phyloP scores from a whole-genome alignment of 2,113 vertebrate species.

The Syngnathus floridae region DNA sequence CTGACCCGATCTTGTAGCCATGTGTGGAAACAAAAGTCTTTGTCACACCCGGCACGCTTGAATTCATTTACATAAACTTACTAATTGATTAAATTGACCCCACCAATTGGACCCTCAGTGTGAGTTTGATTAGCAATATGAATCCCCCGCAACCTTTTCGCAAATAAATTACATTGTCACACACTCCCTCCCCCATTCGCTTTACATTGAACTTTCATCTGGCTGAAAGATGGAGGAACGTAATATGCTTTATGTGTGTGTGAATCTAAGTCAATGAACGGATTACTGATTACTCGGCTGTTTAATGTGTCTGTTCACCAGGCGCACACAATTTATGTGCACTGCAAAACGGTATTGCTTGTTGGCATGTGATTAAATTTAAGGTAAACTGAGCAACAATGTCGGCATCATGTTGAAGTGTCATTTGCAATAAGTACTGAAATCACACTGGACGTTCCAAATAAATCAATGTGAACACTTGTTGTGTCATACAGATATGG shows the following conservation, averaged over 20 bases:
- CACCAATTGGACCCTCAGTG: background rate
- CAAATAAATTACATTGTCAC: background rate
- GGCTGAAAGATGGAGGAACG: constrained; percentile 20
- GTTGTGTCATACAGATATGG: background rate
- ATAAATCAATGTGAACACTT: background rate
- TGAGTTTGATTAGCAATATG: constrained; percentile 3
- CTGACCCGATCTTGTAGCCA: background rate
- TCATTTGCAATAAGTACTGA: background rate
- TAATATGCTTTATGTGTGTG: constrained; percentile 8
- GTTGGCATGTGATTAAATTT: background rate
- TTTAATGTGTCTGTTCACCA: constrained; percentile 15
- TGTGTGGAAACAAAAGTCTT: constrained; percentile 9
- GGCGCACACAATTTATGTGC: background rate
- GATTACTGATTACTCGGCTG: constrained; percentile 31
- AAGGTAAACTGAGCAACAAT: background rate
- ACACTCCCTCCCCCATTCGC: background rate
- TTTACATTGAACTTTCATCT: constrained; percentile 25
- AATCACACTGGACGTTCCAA: background rate
- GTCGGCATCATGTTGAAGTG: background rate
- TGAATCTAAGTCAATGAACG: constrained; percentile 8
- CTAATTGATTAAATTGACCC: constrained; percentile 5
- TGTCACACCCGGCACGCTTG: background rate
- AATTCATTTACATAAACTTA: constrained; percentile 13
- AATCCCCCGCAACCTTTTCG: background rate
- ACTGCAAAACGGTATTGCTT: background rate